These are phyloP conservation scores for Aeoliscus strigatus DNA, from an alignment of 2,797 vertebrate species.

Conservation along the genomic window DNA sequence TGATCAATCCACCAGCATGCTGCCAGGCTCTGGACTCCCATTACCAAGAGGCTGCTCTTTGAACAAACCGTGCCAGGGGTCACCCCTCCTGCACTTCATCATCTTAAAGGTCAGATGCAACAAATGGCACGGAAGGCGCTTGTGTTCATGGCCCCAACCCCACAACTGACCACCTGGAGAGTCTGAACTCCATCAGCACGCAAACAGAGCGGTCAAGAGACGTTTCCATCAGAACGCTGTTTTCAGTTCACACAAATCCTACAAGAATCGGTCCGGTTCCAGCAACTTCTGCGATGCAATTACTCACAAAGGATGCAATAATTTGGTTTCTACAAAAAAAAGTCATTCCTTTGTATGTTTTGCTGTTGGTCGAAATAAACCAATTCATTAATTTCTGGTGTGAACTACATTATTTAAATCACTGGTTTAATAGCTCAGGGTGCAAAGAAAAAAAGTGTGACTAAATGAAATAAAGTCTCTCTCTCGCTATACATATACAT, in stretches of 20 bases:
- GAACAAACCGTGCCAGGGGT: constrained; percentile 70
- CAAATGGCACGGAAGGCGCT: constrained; percentile 66
- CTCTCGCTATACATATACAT: too few species aligned
- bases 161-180: constrained; percentile 40
- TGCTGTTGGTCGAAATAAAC: too few species aligned
- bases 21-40: constrained; percentile 62
- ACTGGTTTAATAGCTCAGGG: too few species aligned
- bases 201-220: constrained; percentile 14
- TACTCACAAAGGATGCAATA: constrained; percentile 3
- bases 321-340: too few species aligned
- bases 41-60: constrained; percentile 70
- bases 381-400: too few species aligned
- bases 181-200: constrained; percentile 20
- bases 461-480: too few species aligned
- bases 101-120: constrained; percentile 75
- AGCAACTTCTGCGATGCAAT: constrained; percentile 12
- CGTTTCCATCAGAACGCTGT: constrained; percentile 1
- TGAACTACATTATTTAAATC: too few species aligned
- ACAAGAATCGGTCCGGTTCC: background rate
- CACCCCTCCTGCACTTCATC: constrained; percentile 67
- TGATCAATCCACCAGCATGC: constrained; percentile 72
- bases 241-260: constrained; percentile 1
- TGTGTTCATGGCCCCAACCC: constrained; percentile 48
- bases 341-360: too few species aligned
- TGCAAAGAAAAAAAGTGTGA: too few species aligned